These are phyloP conservation scores for Muntiacus muntjak DNA, from an alignment of 2,113 vertebrate genomes.

Conservation along the genomic window DNA sequence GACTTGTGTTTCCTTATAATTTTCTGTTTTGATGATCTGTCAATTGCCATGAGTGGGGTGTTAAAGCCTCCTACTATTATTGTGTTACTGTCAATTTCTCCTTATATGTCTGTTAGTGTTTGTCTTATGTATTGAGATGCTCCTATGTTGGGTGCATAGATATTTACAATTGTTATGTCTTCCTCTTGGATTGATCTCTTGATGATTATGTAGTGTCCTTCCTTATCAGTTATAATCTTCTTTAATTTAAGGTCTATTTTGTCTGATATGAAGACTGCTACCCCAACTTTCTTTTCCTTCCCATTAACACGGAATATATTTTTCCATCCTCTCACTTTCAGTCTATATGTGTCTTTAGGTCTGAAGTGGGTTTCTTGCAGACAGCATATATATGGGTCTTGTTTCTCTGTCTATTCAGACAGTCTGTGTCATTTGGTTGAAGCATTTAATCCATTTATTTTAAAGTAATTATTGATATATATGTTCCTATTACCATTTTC, in stretches of 20 bases:
- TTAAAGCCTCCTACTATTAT: not conserved
- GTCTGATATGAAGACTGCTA: not conserved
- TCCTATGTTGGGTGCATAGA: not conserved
- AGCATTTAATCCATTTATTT: not conserved
- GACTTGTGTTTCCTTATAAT: not conserved
- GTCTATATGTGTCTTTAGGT: not conserved
- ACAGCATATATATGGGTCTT: not conserved
- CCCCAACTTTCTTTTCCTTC: not conserved
- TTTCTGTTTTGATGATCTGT: not conserved
- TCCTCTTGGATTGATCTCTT: not conserved
- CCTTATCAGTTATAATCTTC: not conserved
- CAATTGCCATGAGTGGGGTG: not conserved
- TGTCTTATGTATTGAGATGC: not conserved
- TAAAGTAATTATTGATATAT: not conserved
- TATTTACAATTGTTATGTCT: not conserved
- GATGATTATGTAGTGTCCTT: not conserved
- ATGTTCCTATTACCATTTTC: not conserved
- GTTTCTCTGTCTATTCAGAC: not conserved
- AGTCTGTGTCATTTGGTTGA: not conserved
- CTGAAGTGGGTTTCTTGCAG: not conserved
- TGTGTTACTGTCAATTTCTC: not conserved
- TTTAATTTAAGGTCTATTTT: not conserved
- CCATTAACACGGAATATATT: not conserved
- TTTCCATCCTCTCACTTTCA: not conserved
- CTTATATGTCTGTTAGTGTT: not conserved